Conservation (phyloP, 2,888 invertebrate genomes). For the Agrochola circellaris region DNA sequence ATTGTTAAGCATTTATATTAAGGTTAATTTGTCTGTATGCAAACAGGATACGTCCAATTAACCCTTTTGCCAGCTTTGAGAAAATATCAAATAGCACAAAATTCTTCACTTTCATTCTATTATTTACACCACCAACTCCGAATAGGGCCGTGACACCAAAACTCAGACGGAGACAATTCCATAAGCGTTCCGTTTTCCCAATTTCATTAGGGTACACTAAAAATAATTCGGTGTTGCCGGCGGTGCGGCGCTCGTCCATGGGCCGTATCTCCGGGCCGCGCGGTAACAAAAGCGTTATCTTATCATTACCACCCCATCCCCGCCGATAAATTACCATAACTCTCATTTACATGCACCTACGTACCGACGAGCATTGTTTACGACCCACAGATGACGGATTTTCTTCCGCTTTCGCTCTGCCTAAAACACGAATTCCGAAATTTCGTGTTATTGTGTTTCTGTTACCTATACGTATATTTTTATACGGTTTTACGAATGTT, state of each 20-base stretch:
- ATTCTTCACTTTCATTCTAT: background rate
- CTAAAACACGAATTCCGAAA: conserved; percentile 68
- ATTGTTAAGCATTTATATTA: conserved; percentile 26
- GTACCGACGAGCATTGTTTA: conserved; percentile 85
- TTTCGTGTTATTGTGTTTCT: conserved; percentile 63
- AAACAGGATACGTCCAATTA: background rate
- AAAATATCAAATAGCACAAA: background rate
- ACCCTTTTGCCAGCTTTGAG: background rate
- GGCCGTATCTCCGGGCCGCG: conserved; percentile 84
- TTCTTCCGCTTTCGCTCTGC: conserved; percentile 86
- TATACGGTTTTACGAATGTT: conserved; percentile 38
- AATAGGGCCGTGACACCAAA: conserved; percentile 47
- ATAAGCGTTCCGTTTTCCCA: conserved; percentile 62
- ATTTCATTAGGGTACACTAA: conserved; percentile 66
- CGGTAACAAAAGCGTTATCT: conserved; percentile 86
- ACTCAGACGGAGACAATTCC: conserved; percentile 52
- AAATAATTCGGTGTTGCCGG: conserved; percentile 65
- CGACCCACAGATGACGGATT: conserved; percentile 88
- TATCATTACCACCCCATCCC: conserved; percentile 86
- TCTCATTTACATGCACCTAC: conserved; percentile 88
- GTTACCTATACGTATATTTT: conserved; percentile 32
- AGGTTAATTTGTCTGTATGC: conserved; percentile 26
- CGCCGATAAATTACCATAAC: conserved; percentile 88
- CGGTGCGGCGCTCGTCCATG: conserved; percentile 67
- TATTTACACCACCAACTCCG: background rate